Evolutionary conservation across 2,113 vertebrate species (phyloP).

Genomic region (Syngnathus floridae): DNA sequence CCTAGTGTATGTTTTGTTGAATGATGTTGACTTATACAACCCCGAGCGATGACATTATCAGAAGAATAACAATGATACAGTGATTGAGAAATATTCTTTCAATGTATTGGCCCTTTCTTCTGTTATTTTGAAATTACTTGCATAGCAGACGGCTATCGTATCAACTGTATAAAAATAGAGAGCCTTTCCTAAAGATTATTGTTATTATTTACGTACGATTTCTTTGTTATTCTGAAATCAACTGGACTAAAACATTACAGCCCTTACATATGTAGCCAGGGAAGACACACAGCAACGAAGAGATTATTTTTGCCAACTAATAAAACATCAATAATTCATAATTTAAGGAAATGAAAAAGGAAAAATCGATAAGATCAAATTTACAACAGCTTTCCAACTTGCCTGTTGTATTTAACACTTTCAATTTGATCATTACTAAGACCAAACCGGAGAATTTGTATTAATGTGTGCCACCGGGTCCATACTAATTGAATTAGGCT

Average conservation of each 20-base stretch:
- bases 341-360: background rate
- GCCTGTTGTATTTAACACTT: background rate
- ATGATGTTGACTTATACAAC: background rate
- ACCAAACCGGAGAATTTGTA: background rate
- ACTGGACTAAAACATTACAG: background rate
- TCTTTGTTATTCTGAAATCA: background rate
- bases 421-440: background rate
- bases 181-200: conserved; percentile 9
- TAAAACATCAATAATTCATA: background rate
- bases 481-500: background rate
- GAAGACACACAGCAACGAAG: background rate
- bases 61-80: background rate
- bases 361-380: background rate
- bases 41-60: background rate
- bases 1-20: background rate
- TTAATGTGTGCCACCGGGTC: background rate
- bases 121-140: conserved; percentile 10
- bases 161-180: conserved; percentile 52
- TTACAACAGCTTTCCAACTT: background rate
- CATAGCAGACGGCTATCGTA: conserved; percentile 47
- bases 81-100: background rate
- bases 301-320: background rate
- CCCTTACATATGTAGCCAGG: background rate
- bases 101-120: background rate
- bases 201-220: too few relatives aligned